These are phyloP conservation scores for Neopipo cinnamomea DNA, from an alignment of 2,113 vertebrate species.

Conservation along the genomic window DNA sequence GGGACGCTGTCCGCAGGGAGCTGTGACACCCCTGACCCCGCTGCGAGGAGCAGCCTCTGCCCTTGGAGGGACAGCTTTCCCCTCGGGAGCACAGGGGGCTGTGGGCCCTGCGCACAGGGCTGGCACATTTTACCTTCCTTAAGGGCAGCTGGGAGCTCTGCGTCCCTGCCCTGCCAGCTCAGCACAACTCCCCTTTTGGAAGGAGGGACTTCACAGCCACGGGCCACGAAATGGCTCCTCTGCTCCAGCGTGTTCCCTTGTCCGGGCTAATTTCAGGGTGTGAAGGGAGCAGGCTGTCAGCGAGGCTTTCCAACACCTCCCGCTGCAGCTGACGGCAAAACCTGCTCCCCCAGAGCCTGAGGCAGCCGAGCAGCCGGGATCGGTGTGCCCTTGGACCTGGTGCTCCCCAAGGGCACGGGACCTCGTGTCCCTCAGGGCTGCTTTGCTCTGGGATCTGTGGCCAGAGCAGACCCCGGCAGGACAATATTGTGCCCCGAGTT, in stretches of 20 bases:
- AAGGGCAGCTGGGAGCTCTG: neutral
- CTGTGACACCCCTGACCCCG: neutral
- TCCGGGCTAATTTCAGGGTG: neutral
- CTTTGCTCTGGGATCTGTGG: neutral
- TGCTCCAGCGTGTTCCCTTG: neutral
- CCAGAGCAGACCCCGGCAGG: neutral
- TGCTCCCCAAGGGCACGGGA: neutral
- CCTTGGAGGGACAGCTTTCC: neutral
- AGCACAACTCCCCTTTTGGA: neutral
- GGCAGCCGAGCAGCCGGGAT: accelerated
- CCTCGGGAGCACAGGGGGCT: neutral
- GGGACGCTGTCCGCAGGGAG: accelerated
- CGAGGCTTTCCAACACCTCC: neutral
- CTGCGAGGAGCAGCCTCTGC: accelerated
- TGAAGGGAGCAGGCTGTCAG: neutral
- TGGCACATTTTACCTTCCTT: neutral
- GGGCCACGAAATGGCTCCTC: neutral
- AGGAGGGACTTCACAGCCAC: neutral
- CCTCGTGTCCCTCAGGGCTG: accelerated
- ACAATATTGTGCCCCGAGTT: neutral
- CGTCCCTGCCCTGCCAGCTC: neutral
- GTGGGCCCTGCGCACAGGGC: neutral
- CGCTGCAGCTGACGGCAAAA: neutral
- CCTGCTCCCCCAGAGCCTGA: accelerated
- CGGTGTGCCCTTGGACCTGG: neutral